Evolutionary conservation across 2,797 vertebrate species (phyloP).

Genomic region (Rhynchonycteris naso): DNA sequence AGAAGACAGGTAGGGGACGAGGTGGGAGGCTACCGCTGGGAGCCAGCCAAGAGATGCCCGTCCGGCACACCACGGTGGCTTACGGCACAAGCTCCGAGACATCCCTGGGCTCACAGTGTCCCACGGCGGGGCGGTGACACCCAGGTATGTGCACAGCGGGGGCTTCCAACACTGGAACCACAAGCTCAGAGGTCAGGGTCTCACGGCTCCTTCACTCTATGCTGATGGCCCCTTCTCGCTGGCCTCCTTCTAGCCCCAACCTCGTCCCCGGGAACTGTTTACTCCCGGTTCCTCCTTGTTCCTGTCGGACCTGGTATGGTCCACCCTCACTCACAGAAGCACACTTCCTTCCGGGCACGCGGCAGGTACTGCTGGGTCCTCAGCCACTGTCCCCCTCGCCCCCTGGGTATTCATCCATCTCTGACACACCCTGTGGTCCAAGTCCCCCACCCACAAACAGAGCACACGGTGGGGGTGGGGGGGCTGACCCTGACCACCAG

Average conservation of each 20-base stretch:
- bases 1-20: not conserved
- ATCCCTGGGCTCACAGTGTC: not conserved
- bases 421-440: not conserved
- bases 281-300: not conserved
- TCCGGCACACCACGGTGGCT: not conserved
- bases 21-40: not conserved
- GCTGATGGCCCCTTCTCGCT: not conserved
- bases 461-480: not conserved
- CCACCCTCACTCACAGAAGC: not conserved
- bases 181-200: not conserved
- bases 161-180: not conserved
- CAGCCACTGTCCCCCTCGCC: not conserved
- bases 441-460: fast-evolving
- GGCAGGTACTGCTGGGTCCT: not conserved
- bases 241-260: not conserved
- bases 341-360: not conserved
- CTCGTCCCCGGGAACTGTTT: not conserved
- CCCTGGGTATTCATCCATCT: not conserved
- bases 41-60: not conserved
- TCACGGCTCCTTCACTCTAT: not conserved
- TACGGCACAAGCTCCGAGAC: not conserved
- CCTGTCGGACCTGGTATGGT: not conserved
- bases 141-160: not conserved
- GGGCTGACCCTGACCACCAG: not conserved
- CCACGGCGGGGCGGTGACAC: not conserved